These are phyloP conservation scores for Pseudococcus longispinus DNA, from an alignment of 2,888 invertebrate species.

Conservation along the genomic window DNA sequence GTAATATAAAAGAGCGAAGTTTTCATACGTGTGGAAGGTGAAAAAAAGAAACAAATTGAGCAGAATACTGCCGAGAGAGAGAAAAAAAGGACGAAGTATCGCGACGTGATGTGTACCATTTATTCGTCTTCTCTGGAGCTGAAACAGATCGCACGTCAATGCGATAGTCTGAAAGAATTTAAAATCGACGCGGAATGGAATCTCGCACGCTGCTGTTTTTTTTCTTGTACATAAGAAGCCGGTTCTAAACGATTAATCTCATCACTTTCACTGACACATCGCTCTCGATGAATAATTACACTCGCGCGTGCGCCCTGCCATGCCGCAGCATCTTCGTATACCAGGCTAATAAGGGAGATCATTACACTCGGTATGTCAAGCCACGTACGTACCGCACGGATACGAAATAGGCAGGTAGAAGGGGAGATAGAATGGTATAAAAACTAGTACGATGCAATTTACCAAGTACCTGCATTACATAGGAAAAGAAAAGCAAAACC, in stretches of 20 bases:
- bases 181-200: neutral
- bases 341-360: neutral
- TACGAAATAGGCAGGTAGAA: neutral
- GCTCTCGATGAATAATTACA: constrained; percentile 4
- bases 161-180: neutral
- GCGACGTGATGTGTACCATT: neutral
- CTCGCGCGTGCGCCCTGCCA: constrained; percentile 8
- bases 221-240: neutral
- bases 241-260: constrained; percentile 33
- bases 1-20: neutral
- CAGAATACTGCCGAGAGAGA: too few species aligned
- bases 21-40: too few species aligned
- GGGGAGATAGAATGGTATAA: neutral
- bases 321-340: neutral
- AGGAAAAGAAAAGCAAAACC: neutral
- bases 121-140: neutral
- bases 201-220: neutral
- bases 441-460: constrained; percentile 6
- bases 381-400: neutral
- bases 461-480: neutral
- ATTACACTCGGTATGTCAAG: neutral
- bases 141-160: too few species aligned
- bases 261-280: constrained; percentile 39
- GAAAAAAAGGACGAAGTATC: neutral
- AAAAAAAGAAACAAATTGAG: neutral